Evolutionary conservation across 1,140 invertebrate genomes (phyloP).

Genomic region (Diabrotica undecimpunctata): DNA sequence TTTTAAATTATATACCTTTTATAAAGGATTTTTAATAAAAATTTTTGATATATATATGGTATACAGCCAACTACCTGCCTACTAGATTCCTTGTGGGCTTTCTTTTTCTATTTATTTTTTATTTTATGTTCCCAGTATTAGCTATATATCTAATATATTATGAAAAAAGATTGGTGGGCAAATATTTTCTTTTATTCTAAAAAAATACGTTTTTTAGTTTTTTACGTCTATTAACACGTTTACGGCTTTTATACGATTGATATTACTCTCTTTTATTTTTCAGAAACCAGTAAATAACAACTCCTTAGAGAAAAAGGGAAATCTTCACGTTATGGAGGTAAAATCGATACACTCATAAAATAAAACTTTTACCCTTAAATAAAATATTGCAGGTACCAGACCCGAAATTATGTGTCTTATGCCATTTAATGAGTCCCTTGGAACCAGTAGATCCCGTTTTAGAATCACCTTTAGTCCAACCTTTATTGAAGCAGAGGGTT

Average conservation of each 20-base stretch:
- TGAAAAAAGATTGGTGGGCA: too few relatives aligned
- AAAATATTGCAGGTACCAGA: slow-evolving; percentile 66
- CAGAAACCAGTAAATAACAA: slow-evolving; percentile 25
- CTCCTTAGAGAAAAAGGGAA: slow-evolving; percentile 29
- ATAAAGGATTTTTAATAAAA: too few relatives aligned
- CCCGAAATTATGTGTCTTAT: slow-evolving; percentile 79
- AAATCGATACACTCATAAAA: neutral
- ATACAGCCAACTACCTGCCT: too few relatives aligned
- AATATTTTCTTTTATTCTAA: too few relatives aligned
- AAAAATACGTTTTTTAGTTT: too few relatives aligned
- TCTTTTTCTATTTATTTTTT: too few relatives aligned
- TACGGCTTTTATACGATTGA: neutral
- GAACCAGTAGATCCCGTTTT: slow-evolving; percentile 77
- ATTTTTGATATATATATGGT: too few relatives aligned
- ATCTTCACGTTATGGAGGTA: slow-evolving; percentile 37
- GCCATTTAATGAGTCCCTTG: slow-evolving; percentile 82
- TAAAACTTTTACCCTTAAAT: neutral
- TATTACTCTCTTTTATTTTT: slow-evolving; percentile 7
- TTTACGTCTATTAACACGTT: too few relatives aligned
- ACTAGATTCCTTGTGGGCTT: too few relatives aligned
- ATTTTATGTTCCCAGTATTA: too few relatives aligned
- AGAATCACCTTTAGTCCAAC: slow-evolving; percentile 75
- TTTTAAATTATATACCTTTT: too few relatives aligned
- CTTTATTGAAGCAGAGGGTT: slow-evolving; percentile 70
- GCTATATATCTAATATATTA: too few relatives aligned